Conservation (phyloP, 2,888 invertebrate genomes). For the Allophyes oxyacanthae region DNA sequence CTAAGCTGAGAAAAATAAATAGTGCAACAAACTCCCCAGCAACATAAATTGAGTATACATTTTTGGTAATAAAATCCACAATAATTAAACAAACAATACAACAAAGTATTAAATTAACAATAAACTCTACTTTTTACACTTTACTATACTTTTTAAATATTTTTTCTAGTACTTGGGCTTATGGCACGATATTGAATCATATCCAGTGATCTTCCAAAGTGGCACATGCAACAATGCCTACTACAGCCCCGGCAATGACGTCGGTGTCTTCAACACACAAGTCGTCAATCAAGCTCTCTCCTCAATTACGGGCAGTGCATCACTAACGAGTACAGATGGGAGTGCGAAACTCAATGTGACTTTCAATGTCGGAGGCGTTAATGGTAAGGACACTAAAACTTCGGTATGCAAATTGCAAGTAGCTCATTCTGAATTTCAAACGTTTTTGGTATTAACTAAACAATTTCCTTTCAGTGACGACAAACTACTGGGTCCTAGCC, state of each 20-base stretch:
- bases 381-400: conserved; percentile 57
- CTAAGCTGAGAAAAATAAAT: no score
- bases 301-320: conserved; percentile 69
- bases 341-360: conserved; percentile 90
- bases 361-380: conserved; percentile 85
- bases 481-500: conserved; percentile 90
- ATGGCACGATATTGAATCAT: conserved; percentile 73
- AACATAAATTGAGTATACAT: no score
- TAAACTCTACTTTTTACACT: no score
- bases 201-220: conserved; percentile 67
- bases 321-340: conserved; percentile 82
- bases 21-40: no score
- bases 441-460: no score
- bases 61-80: no score
- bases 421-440: no score
- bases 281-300: conserved; percentile 67
- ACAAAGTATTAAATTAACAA: no score
- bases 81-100: no score
- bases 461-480: conserved; percentile 64
- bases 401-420: no score
- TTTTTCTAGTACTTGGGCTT: conserved; percentile 68
- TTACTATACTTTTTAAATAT: no score
- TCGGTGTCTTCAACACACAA: conserved; percentile 67
- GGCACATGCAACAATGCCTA: conserved; percentile 73
- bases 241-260: conserved; percentile 57